Base-by-base conservation (phyloP, 2,888 invertebrate species). In the Lordiphosa fenestrarum region DNA sequence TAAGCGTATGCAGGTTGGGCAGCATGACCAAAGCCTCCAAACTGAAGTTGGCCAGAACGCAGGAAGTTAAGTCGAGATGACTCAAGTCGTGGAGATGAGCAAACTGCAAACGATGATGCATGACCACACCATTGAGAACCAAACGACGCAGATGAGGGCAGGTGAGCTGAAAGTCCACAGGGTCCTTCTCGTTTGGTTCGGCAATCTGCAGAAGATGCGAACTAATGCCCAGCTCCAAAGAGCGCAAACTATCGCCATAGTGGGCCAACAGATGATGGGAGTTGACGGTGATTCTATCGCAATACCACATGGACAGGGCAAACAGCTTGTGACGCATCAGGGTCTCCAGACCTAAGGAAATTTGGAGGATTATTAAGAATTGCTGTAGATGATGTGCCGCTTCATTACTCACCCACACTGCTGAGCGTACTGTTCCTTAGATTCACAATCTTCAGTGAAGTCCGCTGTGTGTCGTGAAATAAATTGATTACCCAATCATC, bases 291-390 rank as follows among this genome's bases (percentile, higher is more conserved):
- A 96, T 89, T 66, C 92, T 91, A 65, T 92, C 91, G 87, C 96
- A 96, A 76, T 95, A 93, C 55, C 93, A 92, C 66, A 97, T 90
- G 71, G 95, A 94, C 46, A 98, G 89, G 66, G 94, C 94, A 10
- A 91, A 90, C 37, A 96, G 91, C 68, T 93, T 92, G 88, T 97
- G 97, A 48, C 91, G 91, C 88, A 95, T 90, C 12, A 97, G 89
- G 50, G 92, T 92, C 70, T 92, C 91, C 47, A 97, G 69, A 53
- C 89, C 89, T 86, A 6, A 5, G 47, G 50, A 1, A 1, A 6
- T 3, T n/a, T 38, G 21, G 10, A 1, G 7, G 33, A n/a, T 13
- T 40, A 30, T 33, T 15, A n/a, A 7, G 5, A 13, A 25, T 7
- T 15, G 6, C 6, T 5, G 4, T 10, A 6, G 6, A 36, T 9